Evolutionary conservation across 2,113 vertebrate species (phyloP), one percentile per base, ranked within the genome.

Genomic region (Siniperca knerii): DNA sequence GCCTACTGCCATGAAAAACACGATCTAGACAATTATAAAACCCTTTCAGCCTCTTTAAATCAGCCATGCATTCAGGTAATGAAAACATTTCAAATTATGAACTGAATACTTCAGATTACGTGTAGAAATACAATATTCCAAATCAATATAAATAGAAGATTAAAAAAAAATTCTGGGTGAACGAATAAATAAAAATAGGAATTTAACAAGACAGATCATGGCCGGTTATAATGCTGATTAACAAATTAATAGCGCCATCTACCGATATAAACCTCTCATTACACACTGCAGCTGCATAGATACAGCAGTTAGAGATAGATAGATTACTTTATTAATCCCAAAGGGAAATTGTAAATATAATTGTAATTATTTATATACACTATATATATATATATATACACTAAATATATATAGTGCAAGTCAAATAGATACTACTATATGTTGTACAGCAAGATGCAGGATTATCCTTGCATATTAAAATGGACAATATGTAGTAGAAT

Each of bases 181-280:
- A 4, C 0, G 12, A 25, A 42, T 55, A 29, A 48, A 77, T 29
- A 37, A 11, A 76, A 75, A 55, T 21, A 35, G n/a, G 23, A 67
- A 69, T n/a, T 78, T 23, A 4, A 60, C 6, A n/a, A 37, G 8
- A 12, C 21, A 54, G 7, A 21, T 67, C 18, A 33, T 21, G 54
- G 6, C 33, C 3, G 1, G 18, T 40, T 18, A 4, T 20, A 0
- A 20, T 18, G 25, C 20, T 37, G 15, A 89, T 75, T 42, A 60
- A 1, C 15, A 44, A 13, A 67, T 40, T 44, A 54, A 89, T 16
- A 57, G 5, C 70, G 79, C 85, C 90, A 87, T 74, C 93, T 94
- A 48, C 0, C 44, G 85, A 11, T 0, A 48, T 0, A 25, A 13
- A 3, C 0, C 0, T 4, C 0, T 60, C 25, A 82, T 83, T 82